A percentile compares a stretch with the other conserved stretches of the same genome.
Evolutionary conservation across 2,113 vertebrate species (phyloP).

Genomic region (Procavia capensis): DNA sequence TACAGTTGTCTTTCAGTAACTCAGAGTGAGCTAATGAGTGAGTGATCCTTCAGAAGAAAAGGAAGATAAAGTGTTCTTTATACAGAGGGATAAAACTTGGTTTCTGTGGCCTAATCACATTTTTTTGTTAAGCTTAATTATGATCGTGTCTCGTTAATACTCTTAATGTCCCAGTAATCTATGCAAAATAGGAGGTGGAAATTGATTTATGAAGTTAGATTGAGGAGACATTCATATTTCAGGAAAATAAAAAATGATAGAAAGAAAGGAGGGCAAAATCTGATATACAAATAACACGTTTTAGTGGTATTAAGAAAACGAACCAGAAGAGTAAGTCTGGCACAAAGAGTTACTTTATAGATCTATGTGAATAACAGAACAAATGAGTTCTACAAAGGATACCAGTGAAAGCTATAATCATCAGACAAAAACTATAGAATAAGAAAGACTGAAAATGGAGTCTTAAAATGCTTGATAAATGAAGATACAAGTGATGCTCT

Average conservation of each 20-base stretch:
- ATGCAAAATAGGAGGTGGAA: neutral
- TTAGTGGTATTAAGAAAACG: neutral
- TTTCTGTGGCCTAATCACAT: neutral
- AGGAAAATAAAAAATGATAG: neutral
- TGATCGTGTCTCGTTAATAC: neutral
- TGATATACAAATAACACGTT: neutral
- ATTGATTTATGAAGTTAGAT: neutral
- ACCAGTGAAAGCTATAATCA: neutral
- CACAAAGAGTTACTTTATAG: neutral
- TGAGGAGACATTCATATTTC: neutral
- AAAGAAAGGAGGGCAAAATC: neutral
- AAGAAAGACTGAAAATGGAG: neutral
- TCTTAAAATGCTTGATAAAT: neutral
- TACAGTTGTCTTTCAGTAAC: neutral
- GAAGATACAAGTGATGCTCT: neutral
- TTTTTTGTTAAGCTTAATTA: neutral
- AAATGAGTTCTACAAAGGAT: neutral
- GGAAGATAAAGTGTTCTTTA: neutral
- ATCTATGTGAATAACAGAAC: neutral
- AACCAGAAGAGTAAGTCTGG: rapidly evolving
- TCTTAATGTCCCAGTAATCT: neutral
- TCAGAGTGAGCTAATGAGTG: neutral
- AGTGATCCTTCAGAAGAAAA: neutral
- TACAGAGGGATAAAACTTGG: neutral
- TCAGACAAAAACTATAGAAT: neutral